These are phyloP conservation scores for Lamellibrachia luymesi DNA, from an alignment of 1,140 invertebrate genomes.

Conservation along the genomic window DNA sequence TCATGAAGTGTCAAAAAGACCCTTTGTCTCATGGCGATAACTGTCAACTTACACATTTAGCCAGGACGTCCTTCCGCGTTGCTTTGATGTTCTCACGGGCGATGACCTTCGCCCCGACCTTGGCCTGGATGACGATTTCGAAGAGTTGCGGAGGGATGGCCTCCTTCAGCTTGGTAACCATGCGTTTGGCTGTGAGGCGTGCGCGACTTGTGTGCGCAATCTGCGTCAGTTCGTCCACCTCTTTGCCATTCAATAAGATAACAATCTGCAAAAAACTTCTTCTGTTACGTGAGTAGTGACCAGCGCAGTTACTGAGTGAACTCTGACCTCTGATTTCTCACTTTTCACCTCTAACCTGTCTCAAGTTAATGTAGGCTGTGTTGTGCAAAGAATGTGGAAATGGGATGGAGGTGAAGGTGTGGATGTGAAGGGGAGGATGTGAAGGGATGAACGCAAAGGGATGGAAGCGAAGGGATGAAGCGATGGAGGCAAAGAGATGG, in stretches of 20 bases:
- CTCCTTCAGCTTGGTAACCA: constrained; percentile 79
- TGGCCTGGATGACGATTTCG: constrained; percentile 83
- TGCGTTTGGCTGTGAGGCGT: constrained; percentile 65
- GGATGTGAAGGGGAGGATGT: not conserved
- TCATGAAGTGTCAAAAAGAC: not conserved
- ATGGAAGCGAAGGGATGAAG: not conserved
- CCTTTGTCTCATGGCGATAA: constrained; percentile 2
- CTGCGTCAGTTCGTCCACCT: constrained; percentile 83
- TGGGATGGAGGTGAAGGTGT: no score
- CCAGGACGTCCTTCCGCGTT: constrained; percentile 87
- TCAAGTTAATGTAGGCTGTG: no score
- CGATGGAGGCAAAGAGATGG: no score
- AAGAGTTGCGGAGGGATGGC: constrained; percentile 87
- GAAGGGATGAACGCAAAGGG: not conserved
- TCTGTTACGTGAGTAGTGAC: no score
- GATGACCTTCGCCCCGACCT: constrained; percentile 76
- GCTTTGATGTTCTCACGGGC: constrained; percentile 85
- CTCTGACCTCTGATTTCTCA: not conserved
- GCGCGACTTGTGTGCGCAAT: constrained; percentile 77
- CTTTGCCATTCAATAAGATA: constrained; percentile 76
- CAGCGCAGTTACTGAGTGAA: not conserved
- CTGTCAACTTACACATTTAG: constrained; percentile 76
- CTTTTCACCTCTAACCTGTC: no score
- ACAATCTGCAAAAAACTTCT: constrained; percentile 63
- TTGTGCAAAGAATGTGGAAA: no score